Conservation (phyloP, 2,113 vertebrate genomes). For the Planiliza haematocheilus region DNA sequence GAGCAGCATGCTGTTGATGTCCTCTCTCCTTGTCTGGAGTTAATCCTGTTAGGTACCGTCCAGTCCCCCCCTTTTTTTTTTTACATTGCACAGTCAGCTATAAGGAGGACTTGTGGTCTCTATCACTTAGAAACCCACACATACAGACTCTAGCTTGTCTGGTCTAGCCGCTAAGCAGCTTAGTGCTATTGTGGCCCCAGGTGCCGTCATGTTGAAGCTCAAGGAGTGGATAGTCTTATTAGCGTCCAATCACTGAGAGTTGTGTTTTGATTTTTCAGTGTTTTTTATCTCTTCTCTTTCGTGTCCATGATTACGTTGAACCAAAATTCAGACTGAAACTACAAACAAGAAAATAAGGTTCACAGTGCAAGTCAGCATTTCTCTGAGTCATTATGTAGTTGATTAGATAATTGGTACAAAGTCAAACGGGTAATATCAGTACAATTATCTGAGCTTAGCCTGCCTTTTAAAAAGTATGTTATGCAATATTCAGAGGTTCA, state of each 20-base stretch:
- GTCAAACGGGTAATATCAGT: background rate
- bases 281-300: background rate
- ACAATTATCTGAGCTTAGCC: background rate
- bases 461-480: background rate
- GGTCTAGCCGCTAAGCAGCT: constrained; percentile 70
- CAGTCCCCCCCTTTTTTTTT: constrained; percentile 30
- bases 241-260: constrained; percentile 23
- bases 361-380: background rate
- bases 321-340: background rate
- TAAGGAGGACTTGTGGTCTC: constrained; percentile 60
- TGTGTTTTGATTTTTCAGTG: constrained; percentile 36
- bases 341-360: background rate
- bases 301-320: background rate
- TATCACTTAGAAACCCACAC: constrained; percentile 37
- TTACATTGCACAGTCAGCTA: constrained; percentile 62
- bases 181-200: constrained; percentile 61
- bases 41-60: constrained; percentile 65
- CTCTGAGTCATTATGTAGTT: background rate
- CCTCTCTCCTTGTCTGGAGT: constrained; percentile 31
- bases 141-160: constrained; percentile 53
- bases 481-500: background rate
- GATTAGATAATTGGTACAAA: background rate
- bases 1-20: constrained; percentile 23
- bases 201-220: constrained; percentile 52
- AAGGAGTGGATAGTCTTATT: constrained; percentile 46